These are phyloP conservation scores for Brachionus angularis DNA, from an alignment of 1,140 invertebrate genomes.

Conservation along the genomic window DNA sequence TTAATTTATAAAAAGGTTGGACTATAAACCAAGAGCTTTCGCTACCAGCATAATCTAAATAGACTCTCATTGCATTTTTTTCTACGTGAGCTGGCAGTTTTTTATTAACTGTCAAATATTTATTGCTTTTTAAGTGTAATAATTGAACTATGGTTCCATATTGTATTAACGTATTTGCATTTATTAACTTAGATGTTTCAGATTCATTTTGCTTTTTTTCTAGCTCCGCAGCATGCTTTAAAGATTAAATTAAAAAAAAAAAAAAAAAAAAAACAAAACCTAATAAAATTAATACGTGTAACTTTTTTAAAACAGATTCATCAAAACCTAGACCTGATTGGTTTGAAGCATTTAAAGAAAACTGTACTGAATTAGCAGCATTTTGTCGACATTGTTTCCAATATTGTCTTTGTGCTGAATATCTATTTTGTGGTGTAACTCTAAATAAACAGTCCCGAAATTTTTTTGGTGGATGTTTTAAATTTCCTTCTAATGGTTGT, in stretches of 20 bases:
- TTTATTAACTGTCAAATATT: slow-evolving; percentile 97
- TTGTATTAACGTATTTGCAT: slow-evolving; percentile 71
- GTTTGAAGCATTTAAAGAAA: not conserved
- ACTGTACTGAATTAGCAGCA: not conserved
- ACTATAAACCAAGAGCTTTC: slow-evolving; percentile 99
- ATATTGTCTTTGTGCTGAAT: slow-evolving; percentile 98
- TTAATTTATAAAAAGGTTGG: slow-evolving; percentile 91
- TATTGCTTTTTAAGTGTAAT: slow-evolving; percentile 96
- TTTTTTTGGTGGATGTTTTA: slow-evolving; percentile 88
- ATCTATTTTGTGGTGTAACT: slow-evolving; percentile 97
- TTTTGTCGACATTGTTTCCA: slow-evolving; percentile 67
- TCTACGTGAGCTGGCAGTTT: slow-evolving; percentile 88
- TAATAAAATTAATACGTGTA: not conserved
- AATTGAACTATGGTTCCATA: slow-evolving; percentile 73
- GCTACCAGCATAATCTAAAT: slow-evolving; percentile 90
- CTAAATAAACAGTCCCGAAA: slow-evolving; percentile 97
- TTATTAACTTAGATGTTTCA: slow-evolving; percentile 89
- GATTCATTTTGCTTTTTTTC: slow-evolving; percentile 96
- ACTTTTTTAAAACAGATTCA: slow-evolving; percentile 41
- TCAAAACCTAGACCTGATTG: not conserved
- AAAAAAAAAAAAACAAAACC: slow-evolving; percentile 42
- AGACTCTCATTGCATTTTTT: slow-evolving; percentile 97
- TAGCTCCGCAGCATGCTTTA: slow-evolving; percentile 90
- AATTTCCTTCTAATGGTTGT: slow-evolving; percentile 87
- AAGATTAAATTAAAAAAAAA: no score